Evolutionary conservation across 2,888 invertebrate genomes (phyloP), one percentile per base, ranked within the genome.

Genomic region (Metallyticus violacea): DNA sequence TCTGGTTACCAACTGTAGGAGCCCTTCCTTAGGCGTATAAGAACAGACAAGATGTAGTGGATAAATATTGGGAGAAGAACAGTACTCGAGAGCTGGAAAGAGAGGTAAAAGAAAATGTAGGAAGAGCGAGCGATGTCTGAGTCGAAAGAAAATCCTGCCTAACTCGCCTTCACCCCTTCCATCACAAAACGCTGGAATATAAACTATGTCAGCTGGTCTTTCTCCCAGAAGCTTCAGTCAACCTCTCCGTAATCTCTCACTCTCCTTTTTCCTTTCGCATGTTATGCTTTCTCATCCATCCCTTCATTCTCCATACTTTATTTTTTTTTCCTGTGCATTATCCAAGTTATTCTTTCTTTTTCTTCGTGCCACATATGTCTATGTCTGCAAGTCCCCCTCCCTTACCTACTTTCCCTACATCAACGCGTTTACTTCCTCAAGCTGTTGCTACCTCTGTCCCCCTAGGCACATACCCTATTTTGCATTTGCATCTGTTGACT

Each of bases 201-300:
- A 79, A 85, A 85, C 79, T 40, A 79, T 29, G 82, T 86, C 86
- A 86, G 86, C 79, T 86, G 86, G 7, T 29, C 62, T 82, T 82
- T 27, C 82, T 86, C 86, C 83, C 86, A 86, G 86, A 77, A 28
- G 82, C 86, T 86, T 79, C 77, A 85, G 81, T n/a, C 85, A 80
- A 77, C 76, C 62, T 81, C 40, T 81, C 26, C 9, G 77, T 79
- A 77, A 27, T n/a, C 82, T 78, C 40, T 28, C 81, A 30, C 82
- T 26, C 81, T 82, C 86, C 40, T 76, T 26, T 7, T 9, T 28
- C 28, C 62, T n/a, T 40, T 22, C 15, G 9, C 15, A 22, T n/a
- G 25, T 7, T 22, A 5, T 62, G 2, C 15, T 1, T 26, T 79
- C 79, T 76, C 30, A 26, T 29, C 27, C 76, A 76, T 62, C 83